Base-by-base conservation (phyloP, 1,140 invertebrate genomes). In the Neotoxoptera formosana region DNA sequence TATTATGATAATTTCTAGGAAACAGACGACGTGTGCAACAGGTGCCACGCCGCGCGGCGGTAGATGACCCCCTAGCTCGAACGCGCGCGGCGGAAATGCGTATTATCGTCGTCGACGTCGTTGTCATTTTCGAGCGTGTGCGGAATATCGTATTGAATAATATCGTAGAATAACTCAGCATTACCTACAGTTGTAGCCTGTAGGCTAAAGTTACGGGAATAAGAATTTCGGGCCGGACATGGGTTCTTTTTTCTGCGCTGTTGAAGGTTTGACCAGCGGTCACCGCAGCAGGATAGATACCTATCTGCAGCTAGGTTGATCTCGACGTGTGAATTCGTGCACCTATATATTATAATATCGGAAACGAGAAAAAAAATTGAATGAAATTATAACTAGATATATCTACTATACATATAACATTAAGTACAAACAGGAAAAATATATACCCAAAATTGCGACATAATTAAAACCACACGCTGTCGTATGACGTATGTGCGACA, bases 41-140 rank as follows among this genome's bases (percentile, higher is more conserved):
- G 60, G 60, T 76, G 60, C 60, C 30, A 76, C n/a, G 60, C 60
- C 60, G 60, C 14, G 60, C 60, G 60, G 17, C 60, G 11, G 60
- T 76, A 76, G 60, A 76, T 76, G 60, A 76, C 60, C n/a, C 60
- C n/a, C 14, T 60, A 76, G 60, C 30, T 14, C 11, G 56, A 4
- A 0, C 30, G 60, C 14, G 60, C 30, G 60, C 60, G 60, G 60
- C 60, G 60, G 60, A 76, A 76, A 76, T 76, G n/a, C 60, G 60
- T 34, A 76, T 76, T 76, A 76, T n/a, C 30, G 8, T 34, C 30
- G 56, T 60, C 30, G 60, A 0, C 25, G 56, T 30, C 8, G 25
- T 60, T 60, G 56, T 60, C 60, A 67, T 76, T 76, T 76, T 76
- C 30, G n/a, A 76, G 60, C 60, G 60, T 76, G 60, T 76, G 60